Base-by-base conservation (phyloP, 1,140 invertebrate genomes). In the Ganaspis sp. region DNA sequence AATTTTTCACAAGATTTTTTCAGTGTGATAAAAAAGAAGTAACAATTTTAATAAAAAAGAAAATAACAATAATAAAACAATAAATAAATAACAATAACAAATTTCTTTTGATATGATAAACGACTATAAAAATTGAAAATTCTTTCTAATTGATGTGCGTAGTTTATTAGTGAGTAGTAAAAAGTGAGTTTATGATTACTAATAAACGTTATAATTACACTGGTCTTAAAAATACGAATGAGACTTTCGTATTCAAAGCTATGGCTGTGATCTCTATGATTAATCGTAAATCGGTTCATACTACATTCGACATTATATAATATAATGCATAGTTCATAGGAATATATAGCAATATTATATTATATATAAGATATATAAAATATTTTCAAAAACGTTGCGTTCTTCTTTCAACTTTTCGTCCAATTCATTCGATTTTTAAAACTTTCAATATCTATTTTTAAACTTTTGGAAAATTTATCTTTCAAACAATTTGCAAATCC, bases 201-300 rank as follows among this genome's bases (percentile, higher is more conserved):
- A 80, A 80, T 80, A 87, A 85, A 85, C 70, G 73, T 90, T 87
- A 86, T 87, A 86, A 88, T 87, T 87, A 81, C 87, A 87, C 84
- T 87, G 84, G 81, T 90, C 87, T 87, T 86, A 88, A 84, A 85
- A 89, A 88, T 90, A 87, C 89, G 88, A 89, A 90, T 74, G 64
- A 80, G 74, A 86, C 80, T 88, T 90, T 91, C 89, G 89, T 91
- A 90, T 90, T 90, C 89, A 91, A 91, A 91, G 90, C 90, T 89
- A 90, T 90, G 89, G 90, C 90, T 91, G 90, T 91, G 90, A 91
- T 91, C 78, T 75, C 87, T 64, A 64, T 29, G 83, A 90, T 87
- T 90, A 89, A 89, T 86, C 83, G 84, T 87, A 84, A 83, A 86
- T 85, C 87, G 84, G 74, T 88, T 89, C 86, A 84, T 87, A 88